Percentiles rank a stretch among this genome's conserved stretches.
Conservation (phyloP, 2,888 invertebrate species). For the Amphipoea oculea region DNA sequence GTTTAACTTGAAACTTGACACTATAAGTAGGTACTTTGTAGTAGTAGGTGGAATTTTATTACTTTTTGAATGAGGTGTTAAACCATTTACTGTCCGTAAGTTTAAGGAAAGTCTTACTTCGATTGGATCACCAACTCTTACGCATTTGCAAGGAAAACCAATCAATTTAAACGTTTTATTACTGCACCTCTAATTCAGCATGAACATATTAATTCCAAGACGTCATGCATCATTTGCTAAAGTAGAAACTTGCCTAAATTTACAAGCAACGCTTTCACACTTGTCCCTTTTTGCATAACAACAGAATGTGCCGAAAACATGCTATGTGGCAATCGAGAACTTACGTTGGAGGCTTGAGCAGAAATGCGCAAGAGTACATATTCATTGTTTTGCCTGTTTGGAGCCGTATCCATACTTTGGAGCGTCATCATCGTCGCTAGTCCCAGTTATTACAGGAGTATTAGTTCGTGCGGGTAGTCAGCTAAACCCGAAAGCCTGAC, state of each 20-base stretch:
- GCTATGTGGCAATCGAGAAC: slow-evolving; percentile 14
- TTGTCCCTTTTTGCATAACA: slow-evolving; percentile 23
- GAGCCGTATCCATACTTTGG: background rate
- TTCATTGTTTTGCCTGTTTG: background rate
- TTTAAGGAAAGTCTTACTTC: slow-evolving; percentile 17
- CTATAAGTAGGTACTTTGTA: background rate
- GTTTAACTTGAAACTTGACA: slow-evolving; percentile 9
- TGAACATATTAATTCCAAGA: slow-evolving; percentile 5
- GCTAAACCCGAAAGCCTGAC: background rate
- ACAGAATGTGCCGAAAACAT: slow-evolving; percentile 20
- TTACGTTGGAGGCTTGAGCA: background rate
- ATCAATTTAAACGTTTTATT: slow-evolving; percentile 5
- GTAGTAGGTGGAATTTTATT: background rate
- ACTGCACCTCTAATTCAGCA: slow-evolving; percentile 3
- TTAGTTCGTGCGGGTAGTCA: background rate
- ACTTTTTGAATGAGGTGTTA: background rate
- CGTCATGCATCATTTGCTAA: slow-evolving; percentile 2
- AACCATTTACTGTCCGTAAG: background rate
- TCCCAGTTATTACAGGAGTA: background rate
- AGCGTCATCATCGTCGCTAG: too few species aligned
- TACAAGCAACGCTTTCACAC: slow-evolving; percentile 10
- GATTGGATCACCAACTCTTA: slow-evolving; percentile 10
- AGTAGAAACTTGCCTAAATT: slow-evolving; percentile 28
- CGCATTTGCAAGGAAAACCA: slow-evolving; percentile 25
- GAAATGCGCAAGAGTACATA: background rate